Evolutionary conservation across 2,888 invertebrate species (phyloP), one percentile per base, ranked within the genome.

Genomic region (Electrophaes corylata): DNA sequence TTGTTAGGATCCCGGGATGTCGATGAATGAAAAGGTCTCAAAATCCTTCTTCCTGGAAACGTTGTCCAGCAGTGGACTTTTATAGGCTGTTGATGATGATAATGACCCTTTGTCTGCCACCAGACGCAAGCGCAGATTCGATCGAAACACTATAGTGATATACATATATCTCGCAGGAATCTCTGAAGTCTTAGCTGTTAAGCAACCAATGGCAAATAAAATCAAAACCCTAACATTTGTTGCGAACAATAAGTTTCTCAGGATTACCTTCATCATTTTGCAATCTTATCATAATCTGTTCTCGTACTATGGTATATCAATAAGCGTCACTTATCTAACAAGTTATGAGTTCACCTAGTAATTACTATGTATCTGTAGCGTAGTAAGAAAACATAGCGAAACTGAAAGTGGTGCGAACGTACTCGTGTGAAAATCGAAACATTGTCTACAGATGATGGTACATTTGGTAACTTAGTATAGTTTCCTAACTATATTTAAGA

Each of bases 361-460:
- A 47, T 46, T 41, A 43, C 35, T 55, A 48, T 33, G 47, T 16
- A 43, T 43, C 33, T 45, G 46, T 49, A 46, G 31, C 46, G 41
- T 49, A 48, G 56, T 46, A 55, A 59, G 66, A 67, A 70, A 72
- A 72, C 70, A 73, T 70, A 65, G 60, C 47, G 82, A 86, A 87
- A 86, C 79, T 69, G 86, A 88, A 85, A 87, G 85, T 81, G 73
- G 73, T 83, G 81, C 78, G 78, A 86, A 83, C 66, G 78, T 78
- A 75, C 79, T 72, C 86, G 86, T 88, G 88, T 72, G 88, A 88
- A 85, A 74, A 67, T 62, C 71, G 58, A 71, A 73, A 58, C 78
- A 83, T 81, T 84, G 83, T 84, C 68, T 78, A 73, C 72, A 75
- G 76, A 80, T 78, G 75, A 67, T 67, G 60, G 12, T 23, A 31